Evolutionary conservation across 2,797 vertebrate species (phyloP), one percentile per base, ranked within the genome.

Genomic region (Myotis daubentonii): DNA sequence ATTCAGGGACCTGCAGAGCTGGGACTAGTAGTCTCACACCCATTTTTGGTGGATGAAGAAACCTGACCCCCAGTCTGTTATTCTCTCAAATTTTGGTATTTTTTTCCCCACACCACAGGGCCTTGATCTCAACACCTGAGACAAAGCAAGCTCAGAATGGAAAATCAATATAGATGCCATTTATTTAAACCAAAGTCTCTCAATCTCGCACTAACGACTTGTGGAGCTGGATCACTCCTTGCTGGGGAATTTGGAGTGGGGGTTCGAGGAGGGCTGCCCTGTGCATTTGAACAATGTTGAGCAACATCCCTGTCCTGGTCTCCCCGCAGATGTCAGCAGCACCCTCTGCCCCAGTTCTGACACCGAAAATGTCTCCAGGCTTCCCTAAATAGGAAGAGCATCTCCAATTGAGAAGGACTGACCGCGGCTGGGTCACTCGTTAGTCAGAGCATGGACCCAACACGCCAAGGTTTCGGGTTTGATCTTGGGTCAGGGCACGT

Each of bases 331-430:
- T 84, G 80, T 93, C 80, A 91, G 49, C 55, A 84, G 41, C 44
- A 66, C 15, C 8, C 44, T 38, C 53, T 85, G 87, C 62, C 23
- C 38, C 57, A 81, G 28, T 89, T 94, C 65, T 82, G 68, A 86
- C 51, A 49, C 65, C 75, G 87, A 94, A 94, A 87, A 89, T 79
- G 57, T 82, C 91, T 84, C 74, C 72, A 93, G 68, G 49, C 20
- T 51, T 91, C 65, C 71, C 53, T 57, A 95, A 79, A 53, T 20
- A 23, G 33, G 44, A 25, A 2, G 25, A n/a, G 23, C 8, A 8
- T 66, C 60, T 36, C 71, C 86, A 92, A 15, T 17, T 38, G n/a
- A 94, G 70, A 95, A 83, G 2, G 55, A 87, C 55, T 41, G 13
- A 30, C 17, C n/a, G 33, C 20, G 65, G 65, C 65, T 19, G n/a